Evolutionary conservation across 92 coral and sea anemone species (phyloP), one percentile per base, ranked within the genome.

Genomic region (Epizoanthus fatuus): DNA sequence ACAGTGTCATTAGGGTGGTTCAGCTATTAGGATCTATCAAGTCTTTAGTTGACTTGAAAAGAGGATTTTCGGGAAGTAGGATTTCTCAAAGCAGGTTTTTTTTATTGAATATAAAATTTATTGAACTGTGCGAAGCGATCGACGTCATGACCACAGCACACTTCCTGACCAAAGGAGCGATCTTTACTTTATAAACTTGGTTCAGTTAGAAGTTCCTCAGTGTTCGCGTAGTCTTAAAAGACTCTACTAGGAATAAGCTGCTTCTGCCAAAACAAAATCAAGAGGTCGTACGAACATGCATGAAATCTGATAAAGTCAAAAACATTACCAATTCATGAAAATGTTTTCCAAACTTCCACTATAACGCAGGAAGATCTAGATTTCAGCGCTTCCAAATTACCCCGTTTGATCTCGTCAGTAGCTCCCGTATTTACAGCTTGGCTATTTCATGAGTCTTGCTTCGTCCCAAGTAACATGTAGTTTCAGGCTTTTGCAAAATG

Each of bases 281-380:
- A 59, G 7, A 16, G 51, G 20, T n/a, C 49, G 19, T 40, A n/a
- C 8, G 13, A 20, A 11, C 69, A 39, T 40, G 11, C 13, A 66
- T 40, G 14, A 58, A 76, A 59, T 17, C 56, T 5, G 11, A 39
- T 32, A 22, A 63, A 45, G 62, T 76, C 25, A 58, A 7, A 56
- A 75, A 29, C 68, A 52, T 22, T 32, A 63, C 64, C 15, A 60
- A 44, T 37, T 55, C 66, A 76, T 42, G 63, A 60, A 52, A 19
- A 37, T n/a, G 17, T 63, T 22, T 35, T 62, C n/a, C 13, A 59
- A 76, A 9, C 19, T 57, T 59, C 45, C 38, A 10, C 47, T 66
- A n/a, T 37, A 16, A 42, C 72, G 3, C 11, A 11, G 40, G 38
- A 66, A 64, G 69, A 14, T 25, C 16, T 37, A 10, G 35, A 38